Conservation (phyloP, 1,140 invertebrate genomes). For the Conus ventricosus region DNA sequence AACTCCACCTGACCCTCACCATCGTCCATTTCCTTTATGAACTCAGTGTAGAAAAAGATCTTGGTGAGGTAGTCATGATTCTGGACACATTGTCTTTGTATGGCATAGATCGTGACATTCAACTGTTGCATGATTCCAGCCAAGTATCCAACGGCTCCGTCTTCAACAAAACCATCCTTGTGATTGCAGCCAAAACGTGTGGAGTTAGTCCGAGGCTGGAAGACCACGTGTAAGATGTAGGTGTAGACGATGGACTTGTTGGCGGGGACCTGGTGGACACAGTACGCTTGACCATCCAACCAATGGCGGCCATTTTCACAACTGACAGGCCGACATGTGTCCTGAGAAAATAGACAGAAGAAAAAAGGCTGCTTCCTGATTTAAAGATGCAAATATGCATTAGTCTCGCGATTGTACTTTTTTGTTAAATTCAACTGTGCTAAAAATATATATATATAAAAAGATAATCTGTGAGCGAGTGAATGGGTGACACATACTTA, state of each 20-base stretch:
- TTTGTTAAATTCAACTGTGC: no score
- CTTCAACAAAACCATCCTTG: not conserved
- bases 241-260: not conserved
- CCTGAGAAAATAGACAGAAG: not conserved
- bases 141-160: not conserved
- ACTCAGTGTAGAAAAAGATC: not conserved
- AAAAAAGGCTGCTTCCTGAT: no score
- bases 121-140: not conserved
- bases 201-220: not conserved
- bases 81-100: not conserved
- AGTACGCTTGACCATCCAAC: not conserved
- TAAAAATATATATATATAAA: no score
- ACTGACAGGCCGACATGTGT: constrained; percentile 3
- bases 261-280: not conserved
- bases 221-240: not conserved
- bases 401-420: no score
- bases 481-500: not conserved
- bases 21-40: not conserved
- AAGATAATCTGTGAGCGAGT: not conserved
- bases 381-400: no score
- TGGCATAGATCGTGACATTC: not conserved
- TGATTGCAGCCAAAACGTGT: not conserved
- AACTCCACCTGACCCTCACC: not conserved
- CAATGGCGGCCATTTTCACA: not conserved
- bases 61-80: not conserved